Base-by-base conservation (phyloP, 2,797 vertebrate genomes). In the Florisuga fusca region DNA sequence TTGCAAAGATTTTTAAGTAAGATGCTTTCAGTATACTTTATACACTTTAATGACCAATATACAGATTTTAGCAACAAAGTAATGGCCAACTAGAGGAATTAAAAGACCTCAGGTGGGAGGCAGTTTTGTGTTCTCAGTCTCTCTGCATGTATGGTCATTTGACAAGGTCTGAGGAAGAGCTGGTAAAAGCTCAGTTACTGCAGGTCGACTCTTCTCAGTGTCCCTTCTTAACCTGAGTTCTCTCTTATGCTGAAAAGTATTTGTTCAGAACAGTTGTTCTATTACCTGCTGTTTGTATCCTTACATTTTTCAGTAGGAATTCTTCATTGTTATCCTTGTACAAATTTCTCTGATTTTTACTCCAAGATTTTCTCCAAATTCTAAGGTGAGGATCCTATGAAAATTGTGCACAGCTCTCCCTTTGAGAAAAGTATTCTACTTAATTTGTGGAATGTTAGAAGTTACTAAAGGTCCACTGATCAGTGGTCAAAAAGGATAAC, bases 11-110 rank as follows among this genome's bases (percentile, higher is more conserved):
- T 27, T 78, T 0, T 1, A 54, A 55, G n/a, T n/a, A 33, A 63
- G 59, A 22, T 69, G 48, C 71, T 93, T 61, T 92, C 63, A n/a
- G 2, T 46, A 20, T 82, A 19, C 62, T 94, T 22, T 86, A 95
- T 89, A 94, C 94, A 51, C 31, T 94, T 93, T 95, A 92, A 91
- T 95, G 48, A 91, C 41, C n/a, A 61, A 73, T 72, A 61, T 18
- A 55, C 33, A 77, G 67, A 53, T 87, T 64, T 93, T 89, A 57
- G 53, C 63, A 43, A 13, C 41, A 61, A 86, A 51, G 29, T 81
- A 90, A 69, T 72, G 58, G 27, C 16, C 73, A 79, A 0, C 64
- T 64, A 36, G 57, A 94, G 50, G 77, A 95, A 92, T 61, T 95
- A 95, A 77, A 77, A 67, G 63, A 43, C 63, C 54, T 89, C 48